Base-by-base conservation (phyloP, 2,888 invertebrate species). In the Brachylomia viminalis region DNA sequence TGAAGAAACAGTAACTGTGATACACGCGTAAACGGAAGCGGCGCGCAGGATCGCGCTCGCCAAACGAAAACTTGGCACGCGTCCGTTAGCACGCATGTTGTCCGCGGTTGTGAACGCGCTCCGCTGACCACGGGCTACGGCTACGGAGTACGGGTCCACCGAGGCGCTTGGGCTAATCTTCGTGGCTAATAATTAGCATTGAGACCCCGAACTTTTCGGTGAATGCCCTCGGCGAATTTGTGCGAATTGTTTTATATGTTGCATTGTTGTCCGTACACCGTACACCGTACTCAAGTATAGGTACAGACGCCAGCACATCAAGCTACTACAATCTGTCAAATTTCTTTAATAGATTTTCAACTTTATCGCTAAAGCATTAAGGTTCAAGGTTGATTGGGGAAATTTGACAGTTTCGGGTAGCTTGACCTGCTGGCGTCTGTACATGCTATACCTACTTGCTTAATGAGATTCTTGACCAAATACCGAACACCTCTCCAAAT, bases 181-280 rank as follows among this genome's bases (percentile, higher is more conserved):
- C 87, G 87, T 87, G 78, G 86, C 90, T 95, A 94, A 95, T 95
- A 94, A 95, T 95, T 95, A 95, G 89, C 93, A 94, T 93, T 86
- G 86, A 93, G 92, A 92, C 91, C 88, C 88, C 92, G 89, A 91
- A 89, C 89, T 91, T 81, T 93, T 93, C 95, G 96, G 96, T 96
- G 93, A 96, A 96, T 94, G 96, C 94, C 95, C 96, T 95, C 95
- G 81, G 77, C 83, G 77, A 87, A 87, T 88, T 85, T 86, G 82
- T 87, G 85, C 81, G 78, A 86, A 88, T 87, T 89, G 82, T 88
- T 88, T 89, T 68, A 84, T 84, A 84, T 74, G 74, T 82, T 85
- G 75, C 82, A 88, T 87, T 86, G 87, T 87, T 88, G 23, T 83
- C 62, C 79, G 78, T 70, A 86, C 69, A 76, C 78, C 54, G 54